Percentiles rank a stretch among this genome's conserved stretches.
phyloP scores from a whole-genome alignment of 2,888 invertebrate genomes.

The Candidula unifasciata region DNA sequence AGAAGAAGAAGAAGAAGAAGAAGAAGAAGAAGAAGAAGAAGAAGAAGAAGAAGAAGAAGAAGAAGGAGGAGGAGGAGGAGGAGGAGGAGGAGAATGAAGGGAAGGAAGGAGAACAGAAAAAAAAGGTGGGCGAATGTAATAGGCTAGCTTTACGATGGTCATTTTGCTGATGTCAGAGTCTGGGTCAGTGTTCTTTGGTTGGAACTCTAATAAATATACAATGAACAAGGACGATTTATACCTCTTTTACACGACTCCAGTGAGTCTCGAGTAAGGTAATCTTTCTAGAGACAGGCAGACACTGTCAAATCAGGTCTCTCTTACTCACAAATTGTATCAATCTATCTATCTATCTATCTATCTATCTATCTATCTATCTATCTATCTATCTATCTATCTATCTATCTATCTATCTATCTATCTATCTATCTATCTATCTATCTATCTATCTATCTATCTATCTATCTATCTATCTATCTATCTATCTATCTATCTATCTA shows the following conservation, averaged over 20 bases:
- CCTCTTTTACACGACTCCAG: background rate
- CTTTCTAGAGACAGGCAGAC: background rate
- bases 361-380: too few species aligned
- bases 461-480: too few species aligned
- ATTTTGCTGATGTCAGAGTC: background rate
- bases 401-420: too few species aligned
- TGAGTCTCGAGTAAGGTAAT: background rate
- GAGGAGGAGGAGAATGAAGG: background rate
- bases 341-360: too few species aligned
- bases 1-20: background rate
- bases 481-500: too few species aligned
- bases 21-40: background rate
- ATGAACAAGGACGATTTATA: background rate
- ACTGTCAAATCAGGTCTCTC: too few species aligned
- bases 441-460: too few species aligned
- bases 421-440: too few species aligned
- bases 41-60: background rate
- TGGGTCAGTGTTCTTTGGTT: background rate
- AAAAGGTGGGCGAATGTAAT: background rate
- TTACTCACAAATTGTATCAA: too few species aligned
- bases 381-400: too few species aligned
- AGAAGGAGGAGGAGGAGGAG: background rate
- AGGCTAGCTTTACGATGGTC: background rate
- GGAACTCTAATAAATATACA: background rate
- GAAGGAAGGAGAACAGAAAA: background rate